Base-by-base conservation (phyloP, 2,797 vertebrate species). In the Parauchenoglanis punctatus region DNA sequence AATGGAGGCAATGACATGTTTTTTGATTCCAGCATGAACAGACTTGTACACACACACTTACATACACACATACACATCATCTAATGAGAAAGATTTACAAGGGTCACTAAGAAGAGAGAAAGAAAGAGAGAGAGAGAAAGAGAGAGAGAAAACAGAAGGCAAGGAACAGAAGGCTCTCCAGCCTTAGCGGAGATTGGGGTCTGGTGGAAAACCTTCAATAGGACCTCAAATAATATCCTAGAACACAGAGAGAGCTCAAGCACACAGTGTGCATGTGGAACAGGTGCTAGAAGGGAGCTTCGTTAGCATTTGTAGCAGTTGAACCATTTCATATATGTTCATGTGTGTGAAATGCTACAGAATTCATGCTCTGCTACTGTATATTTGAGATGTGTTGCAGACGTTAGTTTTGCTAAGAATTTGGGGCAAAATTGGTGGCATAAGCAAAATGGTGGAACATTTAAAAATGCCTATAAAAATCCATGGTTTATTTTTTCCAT, bases 111-210 rank as follows among this genome's bases (percentile, higher is more conserved):
- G 17, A 20, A 25, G 44, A 73, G 70, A 25, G 23, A 49, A 20
- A 49, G 35, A 46, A 7, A 25, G 68, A 44, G 35, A 84, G 65
- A 86, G 70, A 73, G 31, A 70, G 31, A 76, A 2, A 54, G 40
- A 85, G n/a, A 58, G 81, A 81, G 82, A 89, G 86, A 90, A 68
- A 52, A 56, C 25, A 65, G 25, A 63, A 85, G 81, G 35, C 76
- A 77, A 73, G 89, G 93, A 91, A 93, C 94, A 75, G 92, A 92
- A 95, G 96, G 96, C 92, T 95, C 95, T 93, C 94, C 87, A 70
- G 95, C 95, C 94, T 92, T 91, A 90, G 88, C 70, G 86, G 96
- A 94, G 93, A 95, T 93, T 91, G 87, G 93, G 94, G 94, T 95
- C 90, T 89, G 35, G 52, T 87, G 46, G 61, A 35, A 81, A 81